These are phyloP conservation scores for Parnassius orleans DNA, from an alignment of 2,888 invertebrate genomes.

Conservation along the genomic window DNA sequence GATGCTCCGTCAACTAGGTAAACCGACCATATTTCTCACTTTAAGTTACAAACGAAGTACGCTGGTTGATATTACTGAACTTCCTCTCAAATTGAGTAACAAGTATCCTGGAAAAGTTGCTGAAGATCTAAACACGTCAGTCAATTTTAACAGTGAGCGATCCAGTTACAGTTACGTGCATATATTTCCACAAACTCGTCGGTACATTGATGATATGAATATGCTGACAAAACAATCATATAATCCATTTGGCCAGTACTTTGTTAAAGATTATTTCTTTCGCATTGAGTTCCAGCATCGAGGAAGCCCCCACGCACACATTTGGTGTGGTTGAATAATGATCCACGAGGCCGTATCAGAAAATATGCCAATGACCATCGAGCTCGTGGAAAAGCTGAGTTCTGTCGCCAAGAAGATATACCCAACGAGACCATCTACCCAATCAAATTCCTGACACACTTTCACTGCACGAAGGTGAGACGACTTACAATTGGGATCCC, in stretches of 20 bases:
- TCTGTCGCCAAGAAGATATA: slow-evolving; percentile 40
- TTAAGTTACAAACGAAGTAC: too few species aligned
- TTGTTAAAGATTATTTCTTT: slow-evolving; percentile 28
- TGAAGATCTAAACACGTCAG: slow-evolving; percentile 35
- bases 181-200: slow-evolving; percentile 45
- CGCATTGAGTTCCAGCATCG: slow-evolving; percentile 50
- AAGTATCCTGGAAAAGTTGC: slow-evolving; percentile 35
- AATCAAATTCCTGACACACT: too few species aligned
- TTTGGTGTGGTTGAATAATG: slow-evolving; percentile 52
- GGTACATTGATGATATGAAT: slow-evolving; percentile 36
- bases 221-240: slow-evolving; percentile 38
- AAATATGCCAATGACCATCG: slow-evolving; percentile 44
- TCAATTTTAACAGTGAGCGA: slow-evolving; percentile 29
- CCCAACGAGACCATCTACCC: slow-evolving; percentile 37
- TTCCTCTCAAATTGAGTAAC: slow-evolving; percentile 46
- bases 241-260: slow-evolving; percentile 45
- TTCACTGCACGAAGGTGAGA: too few species aligned
- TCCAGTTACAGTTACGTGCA: slow-evolving; percentile 44
- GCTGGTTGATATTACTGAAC: slow-evolving; percentile 45
- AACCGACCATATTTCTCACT: too few species aligned
- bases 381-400: slow-evolving; percentile 44
- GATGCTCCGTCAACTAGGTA: too few species aligned
- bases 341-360: slow-evolving; percentile 42
- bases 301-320: slow-evolving; percentile 55
- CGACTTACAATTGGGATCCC: too few species aligned